Evolutionary conservation across 92 coral and sea anemone species (phyloP), one percentile per base, ranked within the genome.

Genomic region (Pocillopora meandrina): DNA sequence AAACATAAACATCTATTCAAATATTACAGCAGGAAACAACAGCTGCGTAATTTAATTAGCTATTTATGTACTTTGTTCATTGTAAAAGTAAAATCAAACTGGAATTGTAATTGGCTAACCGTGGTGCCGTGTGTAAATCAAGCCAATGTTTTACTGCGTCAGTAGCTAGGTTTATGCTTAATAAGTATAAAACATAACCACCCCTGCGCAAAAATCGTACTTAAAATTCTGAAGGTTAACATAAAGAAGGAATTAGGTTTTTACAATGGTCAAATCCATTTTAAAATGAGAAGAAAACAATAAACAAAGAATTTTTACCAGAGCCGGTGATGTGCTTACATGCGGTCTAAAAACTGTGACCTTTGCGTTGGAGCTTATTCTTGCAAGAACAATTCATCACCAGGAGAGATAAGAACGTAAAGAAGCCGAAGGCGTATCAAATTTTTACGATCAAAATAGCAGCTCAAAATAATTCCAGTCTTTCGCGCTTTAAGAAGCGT

Each of bases 1-100:
- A 81, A 58, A 81, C 36, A 21, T 58, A 58, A 81, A 70, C 77
- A 68, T 21, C 69, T 59, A 68, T 81, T 81, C 69, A 81, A 6
- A 10, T 12, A 17, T 2, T 71, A 19, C 77, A 56, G 85, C 21
- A 59, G 69, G 77, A 67, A 81, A 81, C 74, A 71, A 58, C 42
- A 55, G 34, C 52, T 16, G 17, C n/a, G 33, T 58, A n/a, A 26
- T 49, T 17, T 34, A 42, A 71, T 59, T 71, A 71, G 19, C 71
- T 59, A 19, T 58, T 33, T 58, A 42, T 42, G 52, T 3, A 42
- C 52, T 33, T 10, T 12, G 13, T 71, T 34, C 74, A 35, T 19
- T 35, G 36, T 69, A 17, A 15, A 34, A n/a, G 49, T 16, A 15
- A 71, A 57, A 69, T 7, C 68, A 79, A 59, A 61, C 19, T 34